Percentiles rank a stretch among this genome's conserved stretches.
Evolutionary conservation across 2,797 vertebrate species (phyloP).

Genomic region (Coilia nasus): DNA sequence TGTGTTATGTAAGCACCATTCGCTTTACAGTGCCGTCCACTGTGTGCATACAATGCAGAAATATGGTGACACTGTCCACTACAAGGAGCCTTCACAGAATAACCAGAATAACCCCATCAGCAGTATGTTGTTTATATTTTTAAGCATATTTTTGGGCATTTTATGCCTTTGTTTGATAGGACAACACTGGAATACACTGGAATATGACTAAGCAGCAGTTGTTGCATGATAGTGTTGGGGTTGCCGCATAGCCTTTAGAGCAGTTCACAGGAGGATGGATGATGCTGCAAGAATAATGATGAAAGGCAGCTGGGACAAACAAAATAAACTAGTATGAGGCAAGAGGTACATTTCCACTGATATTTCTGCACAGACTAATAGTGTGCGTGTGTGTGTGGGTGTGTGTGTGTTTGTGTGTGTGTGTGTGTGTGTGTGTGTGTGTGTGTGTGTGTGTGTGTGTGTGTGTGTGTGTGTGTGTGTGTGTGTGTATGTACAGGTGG

Average conservation of each 20-base stretch:
- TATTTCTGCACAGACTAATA: not conserved
- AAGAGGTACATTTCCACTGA: not conserved
- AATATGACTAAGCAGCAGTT: not conserved
- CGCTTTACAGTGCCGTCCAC: not conserved
- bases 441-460: not conserved
- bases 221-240: not conserved
- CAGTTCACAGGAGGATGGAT: not conserved
- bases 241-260: not conserved
- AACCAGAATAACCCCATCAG: too few relatives aligned
- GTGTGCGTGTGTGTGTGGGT: not conserved
- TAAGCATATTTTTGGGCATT: too few relatives aligned
- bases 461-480: constrained; percentile 17
- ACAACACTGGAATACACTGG: too few relatives aligned
- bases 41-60: not conserved
- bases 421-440: not conserved
- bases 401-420: not conserved
- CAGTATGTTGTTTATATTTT: too few relatives aligned
- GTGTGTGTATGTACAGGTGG: constrained; percentile 67
- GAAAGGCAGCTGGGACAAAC: not conserved
- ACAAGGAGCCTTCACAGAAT: too few relatives aligned
- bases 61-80: too few relatives aligned
- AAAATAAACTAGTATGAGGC: not conserved
- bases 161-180: too few relatives aligned
- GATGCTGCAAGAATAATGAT: not conserved
- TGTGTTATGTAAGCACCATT: not conserved